Evolutionary conservation across 2,113 vertebrate species (phyloP), one percentile per base, ranked within the genome.

Genomic region (Gymnarchus niloticus): DNA sequence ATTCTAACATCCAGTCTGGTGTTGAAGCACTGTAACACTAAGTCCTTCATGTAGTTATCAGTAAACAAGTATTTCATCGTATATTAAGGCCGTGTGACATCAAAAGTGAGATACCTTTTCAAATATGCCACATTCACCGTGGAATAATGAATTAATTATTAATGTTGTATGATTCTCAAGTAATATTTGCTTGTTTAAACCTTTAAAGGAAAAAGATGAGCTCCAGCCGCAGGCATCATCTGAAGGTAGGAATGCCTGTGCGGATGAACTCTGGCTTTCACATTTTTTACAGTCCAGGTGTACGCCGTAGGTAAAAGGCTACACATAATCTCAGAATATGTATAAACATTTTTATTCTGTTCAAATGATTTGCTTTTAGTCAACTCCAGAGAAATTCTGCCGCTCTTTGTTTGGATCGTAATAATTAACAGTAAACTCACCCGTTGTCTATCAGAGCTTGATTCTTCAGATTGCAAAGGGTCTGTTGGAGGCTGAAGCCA

Each of bases 211-310:
- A 94, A 78, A 96, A 97, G 93, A 96, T 98, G 93, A 93, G 94
- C 21, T 96, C 96, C 33, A 96, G 96, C 93, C 97, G 97, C 84
- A 93, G 91, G 92, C 96, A 96, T 91, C 95, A 98, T 87, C 96
- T 99, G 86, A 99, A 99, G 97, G 98, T 99, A 94, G 56, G 56
- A 7, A 56, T 14, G 6, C 0, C 46, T 14, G 14, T 54, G 52
- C 14, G 14, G 14, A 54, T 7, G 14, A 7, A 54, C 14, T 14
- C 52, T 7, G 14, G 14, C 6, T 7, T 54, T 6, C 52, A 54
- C 14, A 54, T 54, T 6, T 7, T 6, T 54, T 14, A 54, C 6
- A 54, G 52, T 7, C 52, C 14, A 7, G 52, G 52, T n/a, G n/a
- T n/a, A n/a, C n/a, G n/a, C n/a, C n/a, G n/a, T n/a, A n/a, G n/a